Conservation (phyloP, 2,797 vertebrate species). For the Melanotaenia boesemani region DNA sequence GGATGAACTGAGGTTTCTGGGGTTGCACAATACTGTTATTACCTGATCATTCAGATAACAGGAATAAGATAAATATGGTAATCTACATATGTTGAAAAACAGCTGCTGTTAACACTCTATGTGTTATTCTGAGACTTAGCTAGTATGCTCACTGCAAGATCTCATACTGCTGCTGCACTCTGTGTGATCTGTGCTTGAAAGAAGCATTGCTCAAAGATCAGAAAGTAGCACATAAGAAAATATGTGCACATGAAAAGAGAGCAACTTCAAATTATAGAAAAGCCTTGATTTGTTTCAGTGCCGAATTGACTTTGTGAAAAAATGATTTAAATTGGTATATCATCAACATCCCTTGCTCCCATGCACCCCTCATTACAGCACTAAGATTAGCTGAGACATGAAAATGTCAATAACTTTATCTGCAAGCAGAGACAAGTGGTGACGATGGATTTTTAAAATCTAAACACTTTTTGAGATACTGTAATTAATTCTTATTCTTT, state of each 20-base stretch:
- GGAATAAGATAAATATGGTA: neutral
- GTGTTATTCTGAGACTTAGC: neutral
- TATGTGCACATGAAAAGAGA: conserved; percentile 1
- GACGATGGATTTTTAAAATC: neutral
- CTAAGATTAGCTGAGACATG: conserved; percentile 11
- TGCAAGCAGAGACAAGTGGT: neutral
- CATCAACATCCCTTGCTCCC: conserved; percentile 22
- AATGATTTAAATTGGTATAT: neutral
- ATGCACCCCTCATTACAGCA: neutral
- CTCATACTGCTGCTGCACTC: conserved; percentile 13
- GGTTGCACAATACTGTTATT: conserved; percentile 29
- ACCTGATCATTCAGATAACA: conserved; percentile 36
- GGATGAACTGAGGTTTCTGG: conserved; percentile 49
- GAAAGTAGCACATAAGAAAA: conserved; percentile 10
- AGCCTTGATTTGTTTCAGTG: neutral
- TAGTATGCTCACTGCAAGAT: neutral
- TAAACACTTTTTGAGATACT: neutral
- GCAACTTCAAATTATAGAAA: conserved; percentile 13
- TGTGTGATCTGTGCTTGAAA: conserved; percentile 17
- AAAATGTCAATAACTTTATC: conserved; percentile 37
- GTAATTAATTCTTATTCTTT: neutral
- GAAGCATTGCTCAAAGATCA: conserved; percentile 1
- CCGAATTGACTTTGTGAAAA: neutral
- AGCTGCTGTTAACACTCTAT: neutral
- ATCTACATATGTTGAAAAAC: neutral